A percentile compares a stretch with the other conserved stretches of the same genome.
Conservation (phyloP, 1,140 invertebrate genomes). For the Tetragonula clypearis region DNA sequence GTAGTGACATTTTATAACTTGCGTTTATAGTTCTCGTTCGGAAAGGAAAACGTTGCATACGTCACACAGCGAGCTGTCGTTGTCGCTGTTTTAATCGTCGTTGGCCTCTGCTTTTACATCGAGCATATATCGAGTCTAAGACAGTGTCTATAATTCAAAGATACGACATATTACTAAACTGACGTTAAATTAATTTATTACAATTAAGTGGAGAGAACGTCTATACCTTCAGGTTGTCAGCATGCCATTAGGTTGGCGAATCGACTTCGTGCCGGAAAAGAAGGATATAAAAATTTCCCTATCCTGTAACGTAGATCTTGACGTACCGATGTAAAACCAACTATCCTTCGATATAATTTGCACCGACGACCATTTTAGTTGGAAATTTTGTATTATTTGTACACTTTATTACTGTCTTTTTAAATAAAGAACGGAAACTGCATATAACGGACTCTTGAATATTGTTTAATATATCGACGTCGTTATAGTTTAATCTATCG, state of each 20-base stretch:
- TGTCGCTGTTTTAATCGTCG: background rate
- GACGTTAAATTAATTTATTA: conserved; percentile 68
- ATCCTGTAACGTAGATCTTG: conserved; percentile 53
- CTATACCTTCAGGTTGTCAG: conserved; percentile 63
- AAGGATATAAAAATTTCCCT: conserved; percentile 20
- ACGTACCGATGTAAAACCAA: conserved; percentile 50
- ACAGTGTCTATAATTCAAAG: conserved; percentile 72
- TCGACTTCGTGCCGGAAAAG: conserved; percentile 47
- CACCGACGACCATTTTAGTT: conserved; percentile 64
- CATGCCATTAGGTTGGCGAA: conserved; percentile 62
- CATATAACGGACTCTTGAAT: conserved; percentile 2
- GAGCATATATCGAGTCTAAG: conserved; percentile 73
- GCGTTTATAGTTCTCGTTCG: conserved; percentile 24
- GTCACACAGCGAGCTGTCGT: conserved; percentile 2
- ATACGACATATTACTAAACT: conserved; percentile 66
- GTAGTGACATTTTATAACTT: conserved; percentile 42
- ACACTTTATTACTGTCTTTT: conserved; percentile 73
- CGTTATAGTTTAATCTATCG: too few species aligned
- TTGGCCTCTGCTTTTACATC: conserved; percentile 52
- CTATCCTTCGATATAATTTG: conserved; percentile 65
- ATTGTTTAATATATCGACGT: background rate
- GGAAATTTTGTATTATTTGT: conserved; percentile 71
- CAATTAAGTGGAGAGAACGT: conserved; percentile 58
- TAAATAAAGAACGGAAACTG: conserved; percentile 68
- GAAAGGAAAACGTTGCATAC: background rate